Evolutionary conservation across 1,140 invertebrate species (phyloP).

Genomic region (Euborellia annulipes): DNA sequence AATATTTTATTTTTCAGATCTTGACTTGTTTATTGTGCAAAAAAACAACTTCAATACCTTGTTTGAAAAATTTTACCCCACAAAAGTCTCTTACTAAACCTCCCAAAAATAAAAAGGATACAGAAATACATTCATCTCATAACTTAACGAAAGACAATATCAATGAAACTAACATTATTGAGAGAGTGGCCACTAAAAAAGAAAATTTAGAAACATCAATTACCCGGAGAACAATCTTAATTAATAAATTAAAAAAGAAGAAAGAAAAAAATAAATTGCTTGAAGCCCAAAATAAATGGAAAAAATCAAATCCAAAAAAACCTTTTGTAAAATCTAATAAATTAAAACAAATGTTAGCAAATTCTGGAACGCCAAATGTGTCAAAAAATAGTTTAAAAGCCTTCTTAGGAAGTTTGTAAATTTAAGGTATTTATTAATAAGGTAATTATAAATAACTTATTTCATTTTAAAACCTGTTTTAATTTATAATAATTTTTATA

Average conservation of each 20-base stretch:
- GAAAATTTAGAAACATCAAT: slow-evolving; percentile 1
- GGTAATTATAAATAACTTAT: not conserved
- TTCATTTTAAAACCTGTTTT: slow-evolving; percentile 1
- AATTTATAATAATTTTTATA: too few species aligned
- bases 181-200: slow-evolving; percentile 10
- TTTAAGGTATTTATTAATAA: too few species aligned
- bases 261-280: slow-evolving; percentile 4
- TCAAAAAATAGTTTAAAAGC: slow-evolving; percentile 1
- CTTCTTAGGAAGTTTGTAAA: slow-evolving; percentile 4
- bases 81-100: slow-evolving; percentile 1
- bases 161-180: slow-evolving; percentile 14
- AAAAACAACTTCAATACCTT: slow-evolving; percentile 6
- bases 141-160: slow-evolving; percentile 16
- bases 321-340: not conserved
- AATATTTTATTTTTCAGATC: slow-evolving; percentile 12
- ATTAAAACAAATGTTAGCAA: too few species aligned
- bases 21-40: slow-evolving; percentile 15
- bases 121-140: too few species aligned
- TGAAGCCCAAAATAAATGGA: slow-evolving; percentile 2
- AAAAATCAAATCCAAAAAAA: slow-evolving; percentile 3
- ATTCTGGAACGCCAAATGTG: too few species aligned
- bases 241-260: slow-evolving; percentile 4
- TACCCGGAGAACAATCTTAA: too few species aligned
- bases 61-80: slow-evolving; percentile 6
- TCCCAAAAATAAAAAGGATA: slow-evolving; percentile 1